Evolutionary conservation across 2,113 vertebrate genomes (phyloP), one percentile per base, ranked within the genome.

Genomic region (Apus apus): DNA sequence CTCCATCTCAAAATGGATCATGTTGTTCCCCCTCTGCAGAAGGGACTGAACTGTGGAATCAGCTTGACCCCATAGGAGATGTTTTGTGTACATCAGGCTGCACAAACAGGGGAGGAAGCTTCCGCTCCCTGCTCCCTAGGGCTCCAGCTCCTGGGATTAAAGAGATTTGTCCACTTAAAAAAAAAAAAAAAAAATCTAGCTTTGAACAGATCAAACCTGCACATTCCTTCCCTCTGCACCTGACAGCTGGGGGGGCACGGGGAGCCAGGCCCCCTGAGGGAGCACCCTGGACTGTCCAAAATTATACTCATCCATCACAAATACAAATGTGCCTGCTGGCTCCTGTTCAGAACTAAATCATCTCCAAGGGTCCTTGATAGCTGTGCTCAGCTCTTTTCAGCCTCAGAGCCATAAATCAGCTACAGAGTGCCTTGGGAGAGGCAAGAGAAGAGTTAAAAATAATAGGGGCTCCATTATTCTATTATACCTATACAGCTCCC

Each of bases 381-480:
- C 91, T 89, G 83, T 4, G 56, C 94, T 94, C 94, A 87, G 93
- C 89, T 91, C 48, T 76, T 93, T 67, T 3, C 77, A 20, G 64
- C 83, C 22, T 7, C 74, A 11, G 54, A 81, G 85, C 19, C 5
- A 64, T 78, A 88, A 93, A 92, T 95, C 89, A 93, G 56, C 60
- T 3, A 2, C 18, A 54, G 72, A 1, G 26, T 4, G 15, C 93
- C 34, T 4, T 3, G 71, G 83, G 67, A 67, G n/a, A 91, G 94
- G 94, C 60, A 15, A 34, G 60, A 51, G 67, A 96, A 95, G 93
- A 74, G 89, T 96, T 96, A 83, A 96, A 95, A 94, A 87, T 87
- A 93, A 76, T 7, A 58, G 72, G 87, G 85, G 83, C 64, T 94
- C 80, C 80, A 53, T 90, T 84, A 92, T 89, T 96, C 88, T 85